Conservation (phyloP, 2,888 invertebrate genomes). For the Neoitamus cyanurus region DNA sequence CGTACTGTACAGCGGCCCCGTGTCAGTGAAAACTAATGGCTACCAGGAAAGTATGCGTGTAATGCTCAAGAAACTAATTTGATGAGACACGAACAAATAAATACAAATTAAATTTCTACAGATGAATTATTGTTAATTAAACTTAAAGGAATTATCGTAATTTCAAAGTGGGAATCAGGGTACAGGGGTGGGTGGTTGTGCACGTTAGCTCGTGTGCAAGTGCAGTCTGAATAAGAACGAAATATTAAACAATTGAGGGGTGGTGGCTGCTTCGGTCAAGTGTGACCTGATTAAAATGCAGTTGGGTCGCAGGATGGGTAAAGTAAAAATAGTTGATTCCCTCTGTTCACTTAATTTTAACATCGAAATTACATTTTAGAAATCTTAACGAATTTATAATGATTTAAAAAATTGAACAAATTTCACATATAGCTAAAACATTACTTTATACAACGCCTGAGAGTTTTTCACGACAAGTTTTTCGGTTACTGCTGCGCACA, state of each 20-base stretch:
- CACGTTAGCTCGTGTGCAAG: background rate
- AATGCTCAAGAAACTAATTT: constrained; percentile 24
- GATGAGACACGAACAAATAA: constrained; percentile 41
- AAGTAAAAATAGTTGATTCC: constrained; percentile 28
- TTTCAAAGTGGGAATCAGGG: background rate
- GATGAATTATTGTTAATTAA: constrained; percentile 41
- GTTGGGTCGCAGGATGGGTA: background rate
- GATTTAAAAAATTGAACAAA: constrained; percentile 42
- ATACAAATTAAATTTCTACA: constrained; percentile 39
- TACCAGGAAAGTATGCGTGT: constrained; percentile 23
- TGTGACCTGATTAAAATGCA: background rate
- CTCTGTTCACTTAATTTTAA: constrained; percentile 40
- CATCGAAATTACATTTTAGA: constrained; percentile 42
- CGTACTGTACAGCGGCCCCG: constrained; percentile 16
- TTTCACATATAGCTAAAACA: constrained; percentile 42
- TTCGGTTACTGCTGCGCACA: constrained; percentile 13
- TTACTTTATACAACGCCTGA: constrained; percentile 43
- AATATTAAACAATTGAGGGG: background rate
- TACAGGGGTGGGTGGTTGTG: background rate
- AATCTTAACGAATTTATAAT: constrained; percentile 40
- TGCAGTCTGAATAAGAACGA: background rate
- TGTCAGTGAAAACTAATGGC: background rate
- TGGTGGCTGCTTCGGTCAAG: background rate
- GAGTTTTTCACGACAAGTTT: constrained; percentile 39
- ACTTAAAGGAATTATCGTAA: constrained; percentile 31